Evolutionary conservation across 1,140 invertebrate genomes (phyloP).

Genomic region (Listronotus oregonensis): DNA sequence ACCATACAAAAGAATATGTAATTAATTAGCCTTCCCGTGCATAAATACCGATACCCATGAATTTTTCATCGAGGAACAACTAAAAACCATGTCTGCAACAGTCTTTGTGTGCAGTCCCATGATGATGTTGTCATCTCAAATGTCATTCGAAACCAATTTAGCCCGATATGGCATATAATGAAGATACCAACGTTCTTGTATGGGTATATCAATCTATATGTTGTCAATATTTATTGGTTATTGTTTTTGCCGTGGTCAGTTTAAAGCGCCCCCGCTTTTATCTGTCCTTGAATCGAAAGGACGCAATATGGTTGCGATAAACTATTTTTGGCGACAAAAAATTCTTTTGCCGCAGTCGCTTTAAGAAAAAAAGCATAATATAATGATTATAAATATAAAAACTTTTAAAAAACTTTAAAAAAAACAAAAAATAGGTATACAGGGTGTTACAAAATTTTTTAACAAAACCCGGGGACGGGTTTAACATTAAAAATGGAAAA

Average conservation of each 20-base stretch:
- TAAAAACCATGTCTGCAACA: slow-evolving; percentile 48
- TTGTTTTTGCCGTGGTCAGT: slow-evolving; percentile 2
- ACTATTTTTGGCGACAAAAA: too few relatives aligned
- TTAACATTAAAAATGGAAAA: too few relatives aligned
- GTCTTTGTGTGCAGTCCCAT: slow-evolving; percentile 34
- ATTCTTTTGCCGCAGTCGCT: too few relatives aligned
- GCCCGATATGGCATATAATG: slow-evolving; percentile 53
- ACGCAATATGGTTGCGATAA: too few relatives aligned
- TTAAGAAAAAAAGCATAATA: too few relatives aligned
- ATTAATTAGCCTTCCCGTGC: slow-evolving; percentile 31
- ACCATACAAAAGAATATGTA: slow-evolving; percentile 29
- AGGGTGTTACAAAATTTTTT: too few relatives aligned
- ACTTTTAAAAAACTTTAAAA: too few relatives aligned
- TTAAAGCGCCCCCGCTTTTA: slow-evolving; percentile 28
- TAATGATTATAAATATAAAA: too few relatives aligned
- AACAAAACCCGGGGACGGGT: too few relatives aligned
- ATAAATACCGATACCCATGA: slow-evolving; percentile 39
- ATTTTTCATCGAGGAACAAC: slow-evolving; percentile 46
- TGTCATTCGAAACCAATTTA: slow-evolving; percentile 50
- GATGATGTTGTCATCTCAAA: slow-evolving; percentile 53
- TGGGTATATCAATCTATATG: slow-evolving; percentile 46
- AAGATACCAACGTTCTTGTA: slow-evolving; percentile 52
- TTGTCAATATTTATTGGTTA: slow-evolving; percentile 36
- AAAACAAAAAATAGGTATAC: too few relatives aligned
- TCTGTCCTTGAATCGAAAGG: background rate